Conservation (phyloP, 2,888 invertebrate genomes). For the Hirtodrosophila confusa region DNA sequence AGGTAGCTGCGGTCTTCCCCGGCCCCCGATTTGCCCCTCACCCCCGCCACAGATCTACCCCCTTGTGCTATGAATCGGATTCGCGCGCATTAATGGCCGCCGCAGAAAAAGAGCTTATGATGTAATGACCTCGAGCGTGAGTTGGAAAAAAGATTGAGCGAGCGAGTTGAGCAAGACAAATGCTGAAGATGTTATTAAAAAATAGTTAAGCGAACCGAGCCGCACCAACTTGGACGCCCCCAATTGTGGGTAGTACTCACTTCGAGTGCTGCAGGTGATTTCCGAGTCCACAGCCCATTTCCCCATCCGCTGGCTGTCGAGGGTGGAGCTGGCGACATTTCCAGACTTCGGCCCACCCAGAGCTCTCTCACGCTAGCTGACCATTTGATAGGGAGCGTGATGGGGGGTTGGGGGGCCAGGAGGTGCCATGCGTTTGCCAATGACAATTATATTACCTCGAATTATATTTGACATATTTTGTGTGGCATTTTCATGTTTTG, state of each 20-base stretch:
- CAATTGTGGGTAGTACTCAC: constrained; percentile 6
- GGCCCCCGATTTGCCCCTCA: neutral
- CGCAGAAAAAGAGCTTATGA: constrained; percentile 74
- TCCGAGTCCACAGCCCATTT: constrained; percentile 39
- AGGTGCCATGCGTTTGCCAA: constrained; percentile 33
- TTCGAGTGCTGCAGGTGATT: constrained; percentile 19
- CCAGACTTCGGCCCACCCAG: constrained; percentile 19
- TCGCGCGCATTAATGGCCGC: constrained; percentile 76
- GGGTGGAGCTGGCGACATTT: constrained; percentile 29
- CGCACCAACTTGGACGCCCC: constrained; percentile 22
- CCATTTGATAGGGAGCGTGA: constrained; percentile 38
- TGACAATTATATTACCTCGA: constrained; percentile 70
- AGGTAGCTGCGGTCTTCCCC: constrained; percentile 60
- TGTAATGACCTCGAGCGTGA: constrained; percentile 71
- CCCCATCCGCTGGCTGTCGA: constrained; percentile 41
- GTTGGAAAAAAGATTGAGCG: constrained; percentile 38
- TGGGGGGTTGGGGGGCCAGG: neutral
- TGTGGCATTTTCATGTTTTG: constrained; percentile 49
- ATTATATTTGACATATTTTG: constrained; percentile 78
- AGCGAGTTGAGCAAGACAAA: constrained; percentile 74
- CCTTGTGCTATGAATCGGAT: constrained; percentile 60
- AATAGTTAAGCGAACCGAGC: constrained; percentile 65
- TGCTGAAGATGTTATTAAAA: constrained; percentile 78
- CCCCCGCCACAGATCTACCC: constrained; percentile 21
- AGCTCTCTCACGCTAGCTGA: constrained; percentile 64